Conservation (phyloP, 2,113 vertebrate species). For the Brienomyrus brachyistius region DNA sequence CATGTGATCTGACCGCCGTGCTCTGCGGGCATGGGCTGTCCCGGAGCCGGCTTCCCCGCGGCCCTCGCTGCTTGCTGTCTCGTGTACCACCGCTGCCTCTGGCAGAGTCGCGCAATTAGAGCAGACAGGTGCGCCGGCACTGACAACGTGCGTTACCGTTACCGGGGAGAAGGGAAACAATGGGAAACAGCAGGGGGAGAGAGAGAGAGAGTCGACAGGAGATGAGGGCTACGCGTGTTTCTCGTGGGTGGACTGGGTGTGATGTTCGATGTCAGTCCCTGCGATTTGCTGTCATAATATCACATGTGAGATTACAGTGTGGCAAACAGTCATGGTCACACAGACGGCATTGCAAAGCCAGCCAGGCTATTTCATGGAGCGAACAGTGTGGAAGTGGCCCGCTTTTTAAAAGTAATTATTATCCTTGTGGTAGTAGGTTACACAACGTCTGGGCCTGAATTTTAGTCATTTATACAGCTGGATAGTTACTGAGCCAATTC, state of each 20-base stretch:
- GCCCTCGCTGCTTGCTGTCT: background rate
- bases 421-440: background rate
- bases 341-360: background rate
- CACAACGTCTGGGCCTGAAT: background rate
- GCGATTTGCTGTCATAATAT: background rate
- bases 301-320: conserved; percentile 3
- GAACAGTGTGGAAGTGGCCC: background rate
- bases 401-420: background rate
- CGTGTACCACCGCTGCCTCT: no score
- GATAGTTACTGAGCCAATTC: conserved; percentile 36
- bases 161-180: conserved; percentile 8
- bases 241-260: background rate
- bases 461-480: background rate
- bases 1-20: background rate
- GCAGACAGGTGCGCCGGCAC: background rate
- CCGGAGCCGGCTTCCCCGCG: background rate
- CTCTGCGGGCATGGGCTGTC: background rate
- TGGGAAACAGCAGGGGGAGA: background rate
- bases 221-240: background rate
- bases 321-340: background rate
- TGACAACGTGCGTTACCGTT: conserved; percentile 15
- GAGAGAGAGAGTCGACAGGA: conserved; percentile 4
- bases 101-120: conserved; percentile 16
- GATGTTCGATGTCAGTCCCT: background rate
- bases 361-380: background rate